Evolutionary conservation across 2,113 vertebrate species (phyloP), one percentile per base, ranked within the genome.

Genomic region (Ellobius talpinus): DNA sequence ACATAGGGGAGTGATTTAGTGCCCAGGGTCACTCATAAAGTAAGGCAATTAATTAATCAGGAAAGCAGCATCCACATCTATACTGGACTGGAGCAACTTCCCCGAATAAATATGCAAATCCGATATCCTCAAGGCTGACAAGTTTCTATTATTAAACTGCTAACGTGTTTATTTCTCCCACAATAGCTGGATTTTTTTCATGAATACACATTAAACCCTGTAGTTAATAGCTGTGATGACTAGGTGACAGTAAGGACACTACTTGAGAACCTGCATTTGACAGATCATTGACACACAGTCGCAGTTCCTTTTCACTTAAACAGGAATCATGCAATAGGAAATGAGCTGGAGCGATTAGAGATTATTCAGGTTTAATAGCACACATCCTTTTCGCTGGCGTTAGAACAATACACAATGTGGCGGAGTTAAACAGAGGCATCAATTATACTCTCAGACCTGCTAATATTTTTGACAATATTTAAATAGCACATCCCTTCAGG

Each of bases 381-480:
- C 85, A 95, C 87, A 96, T 97, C 96, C 92, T 95, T 97, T 97
- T 96, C 94, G 89, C 96, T 96, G 96, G 96, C 65, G 93, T 95
- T 78, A 97, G 95, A 98, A 98, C 97, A 98, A 98, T 97, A 94
- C 89, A 97, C 91, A 97, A 91, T 77, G 96, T 95, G 96, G 93
- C 91, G 84, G 96, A 98, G 95, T 97, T 96, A 98, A 98, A 96
- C 97, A 96, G 97, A 97, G 96, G 97, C 97, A 97, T 98, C 97
- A 98, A 97, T 98, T 98, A 98, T 77, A 96, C 95, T 96, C 97
- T 98, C 96, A 97, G 87, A 96, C 95, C 96, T 97, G 98, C 93
- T 98, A 98, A 96, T 97, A 98, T 94, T 98, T 97, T 90, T 98
- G 96, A 98, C 98, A 98, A 98, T 98, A 98, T 98, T 98, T 98